A percentile compares a stretch with the other conserved stretches of the same genome.
These are phyloP conservation scores for Bombus picipes DNA, from an alignment of 1,140 invertebrate species.

Conservation along the genomic window DNA sequence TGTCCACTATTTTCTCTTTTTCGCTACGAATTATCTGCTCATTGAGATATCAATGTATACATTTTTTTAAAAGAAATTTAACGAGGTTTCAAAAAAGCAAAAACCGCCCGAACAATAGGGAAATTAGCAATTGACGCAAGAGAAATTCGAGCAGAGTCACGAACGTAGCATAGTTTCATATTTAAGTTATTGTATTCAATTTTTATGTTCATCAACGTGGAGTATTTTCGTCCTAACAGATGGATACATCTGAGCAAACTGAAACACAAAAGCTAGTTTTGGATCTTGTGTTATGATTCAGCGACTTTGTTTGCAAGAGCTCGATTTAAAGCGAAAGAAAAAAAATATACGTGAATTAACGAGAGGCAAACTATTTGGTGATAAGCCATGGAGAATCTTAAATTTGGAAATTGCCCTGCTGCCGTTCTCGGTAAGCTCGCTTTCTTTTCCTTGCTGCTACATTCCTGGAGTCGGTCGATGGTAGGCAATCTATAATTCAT, in stretches of 20 bases:
- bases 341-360: not conserved
- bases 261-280: not conserved
- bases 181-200: not conserved
- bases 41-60: not conserved
- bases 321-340: not conserved
- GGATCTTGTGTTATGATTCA: not conserved
- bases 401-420: not conserved
- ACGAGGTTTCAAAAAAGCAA: not conserved
- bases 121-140: not conserved
- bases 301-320: not conserved
- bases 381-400: not conserved
- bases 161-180: not conserved
- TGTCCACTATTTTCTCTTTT: no score
- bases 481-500: slow-evolving; percentile 1
- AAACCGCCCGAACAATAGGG: no score
- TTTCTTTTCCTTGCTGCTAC: no score
- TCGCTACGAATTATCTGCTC: not conserved
- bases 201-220: not conserved
- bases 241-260: not conserved
- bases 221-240: not conserved
- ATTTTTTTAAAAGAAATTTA: not conserved
- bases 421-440: not conserved
- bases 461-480: not conserved
- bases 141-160: not conserved
- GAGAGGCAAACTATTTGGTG: not conserved